phyloP scores from a whole-genome alignment of 2,888 invertebrate species.

The Reticulitermes lucifugus region DNA sequence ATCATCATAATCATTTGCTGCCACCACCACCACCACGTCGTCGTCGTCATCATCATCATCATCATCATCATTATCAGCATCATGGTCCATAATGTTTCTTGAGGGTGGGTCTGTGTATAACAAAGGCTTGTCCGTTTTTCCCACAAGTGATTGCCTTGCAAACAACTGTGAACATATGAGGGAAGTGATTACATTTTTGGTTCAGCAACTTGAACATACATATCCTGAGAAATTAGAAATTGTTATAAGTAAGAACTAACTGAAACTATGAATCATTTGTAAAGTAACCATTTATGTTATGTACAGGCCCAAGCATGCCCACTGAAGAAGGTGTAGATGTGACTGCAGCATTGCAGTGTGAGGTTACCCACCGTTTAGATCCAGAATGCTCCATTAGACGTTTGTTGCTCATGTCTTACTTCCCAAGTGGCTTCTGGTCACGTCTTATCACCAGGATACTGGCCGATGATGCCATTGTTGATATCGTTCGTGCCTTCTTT shows the following conservation, averaged over 20 bases:
- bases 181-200: too few species aligned
- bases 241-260: neutral
- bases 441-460: conserved; percentile 91
- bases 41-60: too few species aligned
- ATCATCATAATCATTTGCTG: too few species aligned
- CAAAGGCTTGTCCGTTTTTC: too few species aligned
- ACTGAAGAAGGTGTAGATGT: conserved; percentile 42
- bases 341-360: conserved; percentile 58
- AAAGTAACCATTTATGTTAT: neutral
- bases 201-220: too few species aligned
- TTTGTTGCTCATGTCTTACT: conserved; percentile 93
- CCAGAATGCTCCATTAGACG: conserved; percentile 74
- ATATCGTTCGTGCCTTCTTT: conserved; percentile 81
- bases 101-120: too few species aligned
- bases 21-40: too few species aligned
- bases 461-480: conserved; percentile 87
- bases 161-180: too few species aligned
- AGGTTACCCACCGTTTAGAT: conserved; percentile 65
- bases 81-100: too few species aligned
- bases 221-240: too few species aligned
- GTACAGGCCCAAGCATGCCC: conserved; percentile 41
- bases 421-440: conserved; percentile 98
- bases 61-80: too few species aligned
- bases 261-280: neutral
- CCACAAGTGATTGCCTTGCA: too few species aligned